Base-by-base conservation (phyloP, 1,140 invertebrate species). In the Muscidifurax raptorellus region DNA sequence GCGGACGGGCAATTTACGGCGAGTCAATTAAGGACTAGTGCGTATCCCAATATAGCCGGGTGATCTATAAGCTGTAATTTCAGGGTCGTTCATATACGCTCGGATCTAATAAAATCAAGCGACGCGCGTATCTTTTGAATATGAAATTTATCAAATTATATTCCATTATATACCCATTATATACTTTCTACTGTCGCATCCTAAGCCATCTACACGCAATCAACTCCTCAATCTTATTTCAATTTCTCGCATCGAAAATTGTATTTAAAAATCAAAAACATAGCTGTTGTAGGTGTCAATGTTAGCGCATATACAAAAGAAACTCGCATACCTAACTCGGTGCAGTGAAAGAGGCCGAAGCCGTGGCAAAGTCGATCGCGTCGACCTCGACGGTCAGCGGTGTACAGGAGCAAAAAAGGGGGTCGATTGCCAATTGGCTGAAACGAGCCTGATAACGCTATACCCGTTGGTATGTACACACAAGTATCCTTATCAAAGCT, bases 361-460 rank as follows among this genome's bases (percentile, higher is more conserved):
- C 52, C 52, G 52, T 59, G 47, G 59, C 12, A 36, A 44, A 40
- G 59, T 32, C 32, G n/a, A 66, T 66, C 22, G 15, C 47, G 40
- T 27, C 40, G 67, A 80, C 66, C 66, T 71, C 79, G 36, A 52
- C 66, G 32, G 59, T 80, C 32, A 25, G 32, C 15, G n/a, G 30
- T 18, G 64, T 15, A 28, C 52, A n/a, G 52, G 36, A 13, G 59
- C 22, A 32, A 80, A 80, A 72, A 87, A 83, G 79, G 72, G 59
- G 83, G 75, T 86, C 82, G 78, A 83, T 80, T 85, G 83, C 27
- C 83, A 86, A 86, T 87, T 88, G 71, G 30, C 30, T 59, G 36
- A 27, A 52, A 52, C 40, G 40, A 59, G 81, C 84, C 84, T 86
- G 80, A 59, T 87, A 81, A 15, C 64, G 59, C 30, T 28, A 80